These are phyloP conservation scores for Manduca sexta DNA, from an alignment of 1,140 invertebrate species.

Conservation along the genomic window DNA sequence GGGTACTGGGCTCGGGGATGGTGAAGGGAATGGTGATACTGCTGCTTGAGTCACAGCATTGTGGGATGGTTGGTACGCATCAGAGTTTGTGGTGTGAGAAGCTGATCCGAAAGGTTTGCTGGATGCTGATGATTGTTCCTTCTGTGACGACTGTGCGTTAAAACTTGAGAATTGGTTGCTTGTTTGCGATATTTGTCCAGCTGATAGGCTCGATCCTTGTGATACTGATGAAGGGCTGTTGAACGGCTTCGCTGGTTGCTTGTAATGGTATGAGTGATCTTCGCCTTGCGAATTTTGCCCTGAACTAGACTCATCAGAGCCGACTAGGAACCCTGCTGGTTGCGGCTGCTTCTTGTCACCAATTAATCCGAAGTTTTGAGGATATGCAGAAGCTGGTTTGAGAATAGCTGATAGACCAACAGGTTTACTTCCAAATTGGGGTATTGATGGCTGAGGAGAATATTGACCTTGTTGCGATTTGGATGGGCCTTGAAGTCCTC, in stretches of 20 bases:
- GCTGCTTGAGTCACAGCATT: slow-evolving; percentile 31
- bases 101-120: slow-evolving; percentile 2
- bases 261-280: slow-evolving; percentile 40
- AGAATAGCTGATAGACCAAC: background rate
- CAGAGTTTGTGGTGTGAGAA: slow-evolving; percentile 5
- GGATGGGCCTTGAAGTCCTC: background rate
- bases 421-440: background rate
- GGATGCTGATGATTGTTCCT: background rate
- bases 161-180: slow-evolving; percentile 1
- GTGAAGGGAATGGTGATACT: slow-evolving; percentile 18
- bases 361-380: background rate
- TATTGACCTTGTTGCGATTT: no score
- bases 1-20: slow-evolving; percentile 9
- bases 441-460: no score
- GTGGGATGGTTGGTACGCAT: slow-evolving; percentile 5
- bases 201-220: slow-evolving; percentile 17
- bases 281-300: slow-evolving; percentile 21
- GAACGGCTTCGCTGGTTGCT: slow-evolving; percentile 34
- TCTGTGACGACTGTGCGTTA: background rate
- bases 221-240: slow-evolving; percentile 13
- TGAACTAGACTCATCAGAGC: background rate
- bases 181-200: background rate
- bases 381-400: background rate
- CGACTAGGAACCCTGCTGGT: background rate
- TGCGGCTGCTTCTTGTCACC: background rate